Percentiles rank a stretch among this genome's conserved stretches.
Conservation (phyloP, 2,113 vertebrate species). For the Mobula hypostoma region DNA sequence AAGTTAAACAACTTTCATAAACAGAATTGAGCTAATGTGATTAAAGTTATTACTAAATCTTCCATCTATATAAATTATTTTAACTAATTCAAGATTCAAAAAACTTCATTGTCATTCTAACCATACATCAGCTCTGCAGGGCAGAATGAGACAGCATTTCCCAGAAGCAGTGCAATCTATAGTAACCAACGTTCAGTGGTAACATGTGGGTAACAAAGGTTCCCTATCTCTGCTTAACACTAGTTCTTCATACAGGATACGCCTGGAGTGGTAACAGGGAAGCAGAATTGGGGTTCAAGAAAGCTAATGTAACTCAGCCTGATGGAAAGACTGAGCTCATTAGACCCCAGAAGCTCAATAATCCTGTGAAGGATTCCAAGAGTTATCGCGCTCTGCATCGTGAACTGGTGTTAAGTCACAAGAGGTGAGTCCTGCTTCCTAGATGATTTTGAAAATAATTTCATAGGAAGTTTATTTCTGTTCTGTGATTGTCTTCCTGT, state of each 20-base stretch:
- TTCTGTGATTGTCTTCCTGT: background rate
- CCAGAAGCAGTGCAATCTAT: background rate
- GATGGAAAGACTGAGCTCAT: constrained; percentile 41
- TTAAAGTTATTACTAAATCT: background rate
- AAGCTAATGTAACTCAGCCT: background rate
- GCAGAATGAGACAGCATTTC: too few species aligned
- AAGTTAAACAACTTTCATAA: background rate
- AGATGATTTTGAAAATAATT: constrained; percentile 8
- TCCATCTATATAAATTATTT: background rate
- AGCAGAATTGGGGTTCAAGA: background rate
- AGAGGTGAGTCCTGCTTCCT: constrained; percentile 48
- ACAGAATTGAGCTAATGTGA: background rate
- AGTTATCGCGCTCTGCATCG: constrained; percentile 60
- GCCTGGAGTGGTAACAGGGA: background rate
- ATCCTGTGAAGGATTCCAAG: constrained; percentile 48
- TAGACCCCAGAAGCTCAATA: constrained; percentile 54
- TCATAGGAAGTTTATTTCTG: background rate
- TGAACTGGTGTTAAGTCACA: constrained; percentile 67
- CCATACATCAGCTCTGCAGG: too few species aligned
- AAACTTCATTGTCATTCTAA: too few species aligned
- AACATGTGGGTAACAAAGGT: background rate
- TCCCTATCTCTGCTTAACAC: background rate
- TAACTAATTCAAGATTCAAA: background rate
- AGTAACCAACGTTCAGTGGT: background rate
- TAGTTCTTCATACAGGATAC: background rate